Percentiles rank a stretch among this genome's conserved stretches.
These are phyloP conservation scores for Clavelina lepadiformis DNA, from an alignment of 23 tunicate species.

Conservation along the genomic window DNA sequence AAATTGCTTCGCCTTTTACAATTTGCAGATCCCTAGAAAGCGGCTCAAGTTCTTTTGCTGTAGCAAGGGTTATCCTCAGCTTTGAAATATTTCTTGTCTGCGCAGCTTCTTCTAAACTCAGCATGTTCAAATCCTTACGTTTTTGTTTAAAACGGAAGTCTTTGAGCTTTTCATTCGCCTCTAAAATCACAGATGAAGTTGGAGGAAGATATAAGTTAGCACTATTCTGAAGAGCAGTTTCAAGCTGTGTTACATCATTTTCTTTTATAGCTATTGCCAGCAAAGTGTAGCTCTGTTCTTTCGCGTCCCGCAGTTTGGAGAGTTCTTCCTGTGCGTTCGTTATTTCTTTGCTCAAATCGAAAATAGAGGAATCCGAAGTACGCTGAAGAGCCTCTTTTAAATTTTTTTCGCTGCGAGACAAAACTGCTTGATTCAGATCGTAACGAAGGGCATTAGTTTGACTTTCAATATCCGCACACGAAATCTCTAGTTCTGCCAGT, in stretches of 20 bases:
- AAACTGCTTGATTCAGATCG: conserved; percentile 21
- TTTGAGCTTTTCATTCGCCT: conserved; percentile 11
- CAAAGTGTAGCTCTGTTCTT: conserved; percentile 17
- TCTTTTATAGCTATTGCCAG: conserved; percentile 15
- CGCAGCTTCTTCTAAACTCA: conserved; percentile 3
- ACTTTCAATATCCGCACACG: conserved; percentile 18
- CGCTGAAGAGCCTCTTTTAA: conserved; percentile 22
- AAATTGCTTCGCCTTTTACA: too few relatives aligned
- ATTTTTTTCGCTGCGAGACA: conserved; percentile 16
- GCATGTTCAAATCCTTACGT: conserved; percentile 1
- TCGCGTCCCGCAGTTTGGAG: conserved; percentile 5
- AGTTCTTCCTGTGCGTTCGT: conserved; percentile 22
- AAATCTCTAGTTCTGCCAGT: conserved; percentile 30
- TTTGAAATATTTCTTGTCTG: not conserved
- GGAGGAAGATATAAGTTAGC: conserved; percentile 24
- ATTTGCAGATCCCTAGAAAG: too few relatives aligned
- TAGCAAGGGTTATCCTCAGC: conserved; percentile 20
- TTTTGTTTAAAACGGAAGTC: conserved; percentile 4
- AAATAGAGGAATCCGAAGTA: not conserved
- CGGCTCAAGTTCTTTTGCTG: too few relatives aligned
- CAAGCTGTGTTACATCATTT: conserved; percentile 10
- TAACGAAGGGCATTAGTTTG: conserved; percentile 21
- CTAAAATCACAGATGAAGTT: conserved; percentile 5
- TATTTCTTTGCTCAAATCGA: conserved; percentile 6
- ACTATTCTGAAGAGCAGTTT: conserved; percentile 7